A percentile compares a stretch with the other conserved stretches of the same genome.
Evolutionary conservation across 2,797 vertebrate species (phyloP).

Genomic region (Emydoidea blandingii): DNA sequence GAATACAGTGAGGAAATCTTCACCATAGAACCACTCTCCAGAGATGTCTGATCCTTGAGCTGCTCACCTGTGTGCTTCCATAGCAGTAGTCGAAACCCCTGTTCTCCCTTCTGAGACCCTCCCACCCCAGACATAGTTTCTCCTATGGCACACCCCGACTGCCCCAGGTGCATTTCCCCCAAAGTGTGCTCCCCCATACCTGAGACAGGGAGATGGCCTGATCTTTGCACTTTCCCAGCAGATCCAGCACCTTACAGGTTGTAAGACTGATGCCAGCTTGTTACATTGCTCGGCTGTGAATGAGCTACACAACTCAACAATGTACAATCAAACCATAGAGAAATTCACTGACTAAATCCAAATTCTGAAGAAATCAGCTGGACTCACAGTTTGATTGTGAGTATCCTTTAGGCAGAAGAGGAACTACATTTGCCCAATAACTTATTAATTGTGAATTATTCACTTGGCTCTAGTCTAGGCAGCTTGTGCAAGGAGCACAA

Average conservation of each 20-base stretch:
- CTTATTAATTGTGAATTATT: conserved; percentile 28
- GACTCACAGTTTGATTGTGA: neutral
- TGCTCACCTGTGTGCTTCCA: neutral
- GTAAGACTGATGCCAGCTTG: neutral
- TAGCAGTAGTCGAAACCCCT: neutral
- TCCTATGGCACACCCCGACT: neutral
- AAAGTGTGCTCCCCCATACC: neutral
- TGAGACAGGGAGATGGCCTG: neutral
- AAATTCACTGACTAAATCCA: neutral
- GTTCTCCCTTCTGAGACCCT: neutral
- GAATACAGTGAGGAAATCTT: conserved; percentile 23
- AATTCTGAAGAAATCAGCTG: conserved; percentile 23
- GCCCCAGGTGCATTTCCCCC: neutral
- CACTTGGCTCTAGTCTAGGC: conserved; percentile 49
- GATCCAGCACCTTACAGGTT: neutral
- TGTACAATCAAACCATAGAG: conserved; percentile 15
- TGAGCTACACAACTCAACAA: conserved; percentile 16
- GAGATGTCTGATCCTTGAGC: conserved; percentile 44
- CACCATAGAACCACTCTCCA: neutral
- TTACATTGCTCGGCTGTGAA: neutral
- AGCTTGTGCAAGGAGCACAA: conserved; percentile 48
- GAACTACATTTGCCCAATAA: conserved; percentile 55
- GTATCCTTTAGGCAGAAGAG: conserved; percentile 49
- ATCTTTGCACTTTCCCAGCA: neutral
- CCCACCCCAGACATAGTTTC: neutral